Base-by-base conservation (phyloP, 1,140 invertebrate genomes). In the Nymphalis io region DNA sequence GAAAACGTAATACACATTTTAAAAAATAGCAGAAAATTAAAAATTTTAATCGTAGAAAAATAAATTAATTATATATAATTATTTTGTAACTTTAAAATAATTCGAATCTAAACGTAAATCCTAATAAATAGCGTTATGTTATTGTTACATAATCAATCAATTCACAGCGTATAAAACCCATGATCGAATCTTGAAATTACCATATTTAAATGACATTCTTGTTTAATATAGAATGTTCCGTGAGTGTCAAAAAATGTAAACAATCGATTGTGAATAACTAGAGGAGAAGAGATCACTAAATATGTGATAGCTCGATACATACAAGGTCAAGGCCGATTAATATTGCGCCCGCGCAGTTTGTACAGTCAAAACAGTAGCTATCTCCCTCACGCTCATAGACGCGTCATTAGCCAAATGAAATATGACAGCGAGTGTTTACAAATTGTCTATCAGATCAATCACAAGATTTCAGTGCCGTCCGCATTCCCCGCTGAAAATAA, bases 261-360 rank as follows among this genome's bases (percentile, higher is more conserved):
- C 21, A 46, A 62, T 53, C 21, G 76, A 78, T 78, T 75, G 79
- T 82, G 76, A 81, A 83, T 81, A 80, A 80, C 74, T 78, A 71
- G 71, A 79, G 70, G 79, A 80, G 73, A 76, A 71, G 71, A 79
- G 70, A 75, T 75, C 65, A 68, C 68, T 53, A 75, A 74, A 44
- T 40, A 39, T 78, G 61, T 69, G 81, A 83, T 84, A 84, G 81
- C 75, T 83, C 74, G 73, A 81, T 78, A 73, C 51, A 27, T 76
- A 78, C 86, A 89, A 89, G 85, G 85, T 87, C 87, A 89, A 84
- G 85, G 87, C 75, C 83, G 76, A 88, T 82, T 78, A 80, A 76
- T 75, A 68, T 60, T 71, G 81, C 79, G 78, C 65, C 60, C n/a
- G 75, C 46, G 46, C 46, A 74, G 71, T 73, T 68, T 33, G 65